Base-by-base conservation (phyloP, 2,113 vertebrate genomes). In the Python bivittatus region DNA sequence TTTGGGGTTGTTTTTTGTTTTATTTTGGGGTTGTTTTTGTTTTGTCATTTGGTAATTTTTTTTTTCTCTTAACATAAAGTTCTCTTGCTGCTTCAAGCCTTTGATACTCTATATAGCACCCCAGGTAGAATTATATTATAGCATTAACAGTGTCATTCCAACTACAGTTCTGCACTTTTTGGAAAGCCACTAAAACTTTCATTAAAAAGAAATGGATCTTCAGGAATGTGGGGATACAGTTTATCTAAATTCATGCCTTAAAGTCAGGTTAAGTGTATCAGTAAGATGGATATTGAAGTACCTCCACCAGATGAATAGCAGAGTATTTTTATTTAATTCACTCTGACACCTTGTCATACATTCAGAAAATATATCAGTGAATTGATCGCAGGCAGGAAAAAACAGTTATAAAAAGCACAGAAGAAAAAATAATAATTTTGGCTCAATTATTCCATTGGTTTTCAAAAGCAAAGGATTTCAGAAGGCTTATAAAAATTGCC, bases 351-450 rank as follows among this genome's bases (percentile, higher is more conserved):
- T 79, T 38, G 38, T 79, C 68, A 79, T 38, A 17, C 20, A 2
- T 79, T 79, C 68, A 79, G 33, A 13, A 85, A 95, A 42, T 91
- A 89, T 48, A 56, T 86, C 92, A 53, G 92, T 42, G 94, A 89
- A 68, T 68, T 90, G 33, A 90, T 8, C 52, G 56, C 22, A 38
- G 33, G 91, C 93, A 94, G 92, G 53, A 79, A 84, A 93, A 94
- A 95, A 84, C 84, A 94, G 93, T 91, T 88, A 94, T 94, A 60
- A 88, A 92, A 84, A 93, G 68, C 84, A 85, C 72, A 93, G 95
- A 89, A 29, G 92, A 68, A 91, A 68, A 91, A 90, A 94, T 3
- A 56, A 56, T 22, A 86, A 79, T 86, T 88, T 93, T 64, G 84
- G 88, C 93, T 95, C 93, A 93, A 91, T 92, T 90, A 33, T 92